These are phyloP conservation scores for Lampris megalopsis DNA, from an alignment of 2,113 vertebrate species.

Conservation along the genomic window DNA sequence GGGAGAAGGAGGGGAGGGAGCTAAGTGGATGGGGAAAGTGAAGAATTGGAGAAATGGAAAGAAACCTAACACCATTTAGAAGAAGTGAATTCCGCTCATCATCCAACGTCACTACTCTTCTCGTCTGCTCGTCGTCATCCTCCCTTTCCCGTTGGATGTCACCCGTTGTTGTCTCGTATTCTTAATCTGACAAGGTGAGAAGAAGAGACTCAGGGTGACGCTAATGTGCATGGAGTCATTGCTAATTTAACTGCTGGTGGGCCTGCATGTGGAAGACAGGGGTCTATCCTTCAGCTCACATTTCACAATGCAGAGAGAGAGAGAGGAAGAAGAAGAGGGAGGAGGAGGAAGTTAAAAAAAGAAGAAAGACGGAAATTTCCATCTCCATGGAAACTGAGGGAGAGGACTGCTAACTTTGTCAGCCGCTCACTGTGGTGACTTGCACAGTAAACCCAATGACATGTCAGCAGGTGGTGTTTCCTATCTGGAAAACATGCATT, in stretches of 20 bases:
- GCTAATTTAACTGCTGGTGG: slow-evolving; percentile 15
- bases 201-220: slow-evolving; percentile 2
- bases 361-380: too few relatives aligned
- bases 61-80: background rate
- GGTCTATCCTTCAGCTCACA: too few relatives aligned
- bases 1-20: too few relatives aligned
- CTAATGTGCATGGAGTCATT: background rate
- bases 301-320: too few relatives aligned
- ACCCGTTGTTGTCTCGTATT: background rate
- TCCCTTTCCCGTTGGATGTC: background rate
- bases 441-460: too few relatives aligned
- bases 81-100: slow-evolving; percentile 22
- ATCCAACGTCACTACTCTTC: background rate
- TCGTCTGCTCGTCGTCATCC: slow-evolving; percentile 1
- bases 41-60: slow-evolving; percentile 5
- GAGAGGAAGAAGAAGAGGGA: too few relatives aligned
- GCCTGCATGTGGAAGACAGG: background rate
- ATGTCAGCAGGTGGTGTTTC: too few relatives aligned
- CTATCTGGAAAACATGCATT: too few relatives aligned
- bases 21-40: background rate
- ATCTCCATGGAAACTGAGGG: too few relatives aligned
- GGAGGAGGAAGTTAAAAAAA: too few relatives aligned
- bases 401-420: too few relatives aligned
- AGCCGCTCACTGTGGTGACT: too few relatives aligned
- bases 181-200: slow-evolving; percentile 16